These are phyloP conservation scores for Amphipyra tragopoginis DNA, from an alignment of 2,888 invertebrate genomes.

Conservation along the genomic window DNA sequence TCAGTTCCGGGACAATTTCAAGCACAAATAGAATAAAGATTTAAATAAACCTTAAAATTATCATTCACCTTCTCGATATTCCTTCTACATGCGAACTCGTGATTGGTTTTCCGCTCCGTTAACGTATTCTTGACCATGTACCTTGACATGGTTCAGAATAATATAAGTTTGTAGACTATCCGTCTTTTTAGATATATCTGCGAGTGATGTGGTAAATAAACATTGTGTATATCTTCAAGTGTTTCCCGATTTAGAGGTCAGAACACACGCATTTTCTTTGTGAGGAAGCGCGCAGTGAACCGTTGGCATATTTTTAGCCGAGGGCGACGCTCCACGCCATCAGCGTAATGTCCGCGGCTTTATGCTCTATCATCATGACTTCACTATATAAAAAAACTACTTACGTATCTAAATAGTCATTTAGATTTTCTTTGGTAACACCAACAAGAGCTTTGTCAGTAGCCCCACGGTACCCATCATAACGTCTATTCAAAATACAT, in stretches of 20 bases:
- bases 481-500: neutral
- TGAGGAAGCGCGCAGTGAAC: conserved; percentile 84
- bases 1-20: neutral
- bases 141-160: conserved; percentile 60
- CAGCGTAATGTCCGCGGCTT: conserved; percentile 50
- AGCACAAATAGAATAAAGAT: conserved; percentile 12
- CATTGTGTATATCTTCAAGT: conserved; percentile 60
- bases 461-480: neutral
- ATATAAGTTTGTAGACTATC: conserved; percentile 15
- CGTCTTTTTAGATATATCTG: conserved; percentile 49
- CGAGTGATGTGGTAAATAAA: conserved; percentile 61
- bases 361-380: conserved; percentile 69
- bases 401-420: conserved; percentile 12
- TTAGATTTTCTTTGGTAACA: conserved; percentile 2
- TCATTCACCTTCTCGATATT: conserved; percentile 22
- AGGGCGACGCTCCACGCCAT: conserved; percentile 82
- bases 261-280: conserved; percentile 83
- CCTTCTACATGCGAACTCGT: conserved; percentile 23
- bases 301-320: conserved; percentile 85
- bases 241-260: conserved; percentile 82
- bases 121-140: conserved; percentile 62
- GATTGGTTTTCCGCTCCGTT: conserved; percentile 55
- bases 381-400: conserved; percentile 29
- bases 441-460: neutral
- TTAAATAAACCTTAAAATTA: conserved; percentile 11